Evolutionary conservation across 1,140 invertebrate genomes (phyloP).

Genomic region (Leptinotarsa texana): DNA sequence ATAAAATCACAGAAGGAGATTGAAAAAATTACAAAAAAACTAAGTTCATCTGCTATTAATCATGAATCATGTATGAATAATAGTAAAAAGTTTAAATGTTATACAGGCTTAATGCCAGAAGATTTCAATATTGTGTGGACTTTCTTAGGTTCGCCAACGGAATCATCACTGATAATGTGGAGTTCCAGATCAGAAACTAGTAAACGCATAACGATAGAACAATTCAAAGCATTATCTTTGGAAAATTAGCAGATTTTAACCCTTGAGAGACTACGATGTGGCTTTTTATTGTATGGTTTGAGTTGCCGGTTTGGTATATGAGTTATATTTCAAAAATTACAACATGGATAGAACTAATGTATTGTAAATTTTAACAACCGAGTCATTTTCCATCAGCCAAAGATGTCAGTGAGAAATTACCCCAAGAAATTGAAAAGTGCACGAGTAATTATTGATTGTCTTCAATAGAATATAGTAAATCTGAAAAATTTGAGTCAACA

Average conservation of each 20-base stretch:
- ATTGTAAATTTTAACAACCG: slow-evolving; percentile 17
- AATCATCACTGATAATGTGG: too few relatives aligned
- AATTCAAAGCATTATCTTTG: neutral
- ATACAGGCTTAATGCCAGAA: neutral
- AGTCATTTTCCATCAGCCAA: slow-evolving; percentile 12
- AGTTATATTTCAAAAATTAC: slow-evolving; percentile 19
- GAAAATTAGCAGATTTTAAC: neutral
- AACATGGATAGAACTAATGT: slow-evolving; percentile 15
- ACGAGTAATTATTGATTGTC: neutral
- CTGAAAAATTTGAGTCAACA: neutral
- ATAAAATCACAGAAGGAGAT: slow-evolving; percentile 5
- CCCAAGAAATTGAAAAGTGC: slow-evolving; percentile 2
- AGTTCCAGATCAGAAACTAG: too few relatives aligned
- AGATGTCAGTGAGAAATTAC: slow-evolving; percentile 6
- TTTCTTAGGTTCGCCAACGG: neutral
- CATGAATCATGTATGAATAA: neutral
- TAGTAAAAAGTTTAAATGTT: slow-evolving; percentile 7
- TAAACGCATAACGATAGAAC: too few relatives aligned
- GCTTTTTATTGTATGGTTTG: neutral
- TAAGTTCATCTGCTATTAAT: neutral
- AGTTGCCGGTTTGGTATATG: neutral
- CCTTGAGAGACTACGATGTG: neutral
- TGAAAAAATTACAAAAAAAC: neutral
- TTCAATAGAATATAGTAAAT: neutral
- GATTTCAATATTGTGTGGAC: neutral